phyloP scores from a whole-genome alignment of 1,140 invertebrate species.

The Melipona quadrifasciata region DNA sequence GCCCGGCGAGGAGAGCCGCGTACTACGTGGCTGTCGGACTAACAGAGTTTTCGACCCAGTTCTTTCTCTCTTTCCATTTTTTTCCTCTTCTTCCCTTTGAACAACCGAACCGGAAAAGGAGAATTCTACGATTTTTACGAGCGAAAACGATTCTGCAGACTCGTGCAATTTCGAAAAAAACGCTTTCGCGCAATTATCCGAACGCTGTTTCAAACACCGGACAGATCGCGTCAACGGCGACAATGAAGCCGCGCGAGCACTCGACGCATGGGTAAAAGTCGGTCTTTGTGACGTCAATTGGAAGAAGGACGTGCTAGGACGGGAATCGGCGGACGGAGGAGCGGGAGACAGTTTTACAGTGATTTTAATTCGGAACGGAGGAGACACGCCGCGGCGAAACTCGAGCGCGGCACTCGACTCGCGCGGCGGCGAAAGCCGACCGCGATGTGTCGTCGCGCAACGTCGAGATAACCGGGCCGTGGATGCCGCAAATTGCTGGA shows the following conservation, averaged over 20 bases:
- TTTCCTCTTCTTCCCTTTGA: not conserved
- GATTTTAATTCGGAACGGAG: conserved; percentile 38
- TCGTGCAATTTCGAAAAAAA: not conserved
- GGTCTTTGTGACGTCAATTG: conserved; percentile 23
- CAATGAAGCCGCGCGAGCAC: not conserved
- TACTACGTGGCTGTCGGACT: not conserved
- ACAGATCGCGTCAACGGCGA: not conserved
- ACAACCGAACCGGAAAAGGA: not conserved
- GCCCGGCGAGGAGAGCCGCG: not conserved
- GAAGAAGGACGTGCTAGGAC: not conserved
- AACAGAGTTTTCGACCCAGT: not conserved
- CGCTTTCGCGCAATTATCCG: not conserved
- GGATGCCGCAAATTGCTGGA: conserved; percentile 22
- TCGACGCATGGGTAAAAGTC: not conserved
- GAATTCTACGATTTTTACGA: not conserved
- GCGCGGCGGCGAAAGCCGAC: not conserved
- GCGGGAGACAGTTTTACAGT: conserved; percentile 14
- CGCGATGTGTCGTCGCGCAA: not conserved
- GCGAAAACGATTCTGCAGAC: not conserved
- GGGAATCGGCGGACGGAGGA: not conserved
- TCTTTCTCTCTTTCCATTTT: too few species aligned
- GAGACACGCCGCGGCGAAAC: not conserved
- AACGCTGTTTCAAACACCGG: not conserved
- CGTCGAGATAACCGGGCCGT: conserved; percentile 10
- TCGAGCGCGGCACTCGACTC: conserved; percentile 9